Evolutionary conservation across 2,888 invertebrate genomes (phyloP).

Genomic region (Meganola albula): DNA sequence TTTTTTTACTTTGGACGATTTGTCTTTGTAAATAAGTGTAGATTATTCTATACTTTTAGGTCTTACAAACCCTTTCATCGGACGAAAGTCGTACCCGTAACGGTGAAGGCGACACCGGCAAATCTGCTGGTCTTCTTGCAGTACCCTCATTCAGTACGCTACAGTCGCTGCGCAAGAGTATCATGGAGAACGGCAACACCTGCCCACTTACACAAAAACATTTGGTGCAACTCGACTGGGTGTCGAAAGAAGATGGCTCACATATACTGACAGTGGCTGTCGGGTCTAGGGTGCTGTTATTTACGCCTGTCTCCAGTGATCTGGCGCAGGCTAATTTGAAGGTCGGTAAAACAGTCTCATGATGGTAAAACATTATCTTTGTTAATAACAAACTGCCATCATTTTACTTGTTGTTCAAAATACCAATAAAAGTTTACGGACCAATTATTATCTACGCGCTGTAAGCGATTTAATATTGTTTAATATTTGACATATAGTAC

Average conservation of each 20-base stretch:
- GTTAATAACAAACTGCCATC: too few species aligned
- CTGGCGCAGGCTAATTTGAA: constrained; percentile 96
- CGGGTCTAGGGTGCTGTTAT: constrained; percentile 93
- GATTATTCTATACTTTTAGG: constrained; percentile 47
- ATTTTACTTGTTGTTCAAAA: too few species aligned
- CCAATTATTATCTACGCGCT: too few species aligned
- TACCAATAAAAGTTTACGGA: too few species aligned
- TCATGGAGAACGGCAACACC: constrained; percentile 94
- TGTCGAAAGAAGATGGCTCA: constrained; percentile 98
- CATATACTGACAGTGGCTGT: constrained; percentile 98
- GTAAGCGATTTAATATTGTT: too few species aligned
- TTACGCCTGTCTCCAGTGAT: constrained; percentile 95
- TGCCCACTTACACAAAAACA: constrained; percentile 94
- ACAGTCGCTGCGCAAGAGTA: constrained; percentile 90
- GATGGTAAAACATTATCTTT: too few species aligned
- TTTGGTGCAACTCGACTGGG: constrained; percentile 98
- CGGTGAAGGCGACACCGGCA: constrained; percentile 74
- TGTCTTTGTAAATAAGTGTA: too few species aligned
- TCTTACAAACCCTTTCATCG: constrained; percentile 87
- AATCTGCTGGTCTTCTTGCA: constrained; percentile 82
- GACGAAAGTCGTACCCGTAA: constrained; percentile 83
- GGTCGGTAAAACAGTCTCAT: too few species aligned
- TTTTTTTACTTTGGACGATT: too few species aligned
- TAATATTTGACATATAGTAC: too few species aligned
- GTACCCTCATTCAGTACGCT: constrained; percentile 94